Percentiles rank a stretch among this genome's conserved stretches.
Evolutionary conservation across 2,797 vertebrate species (phyloP).

Genomic region (Rhinogobio ventralis): DNA sequence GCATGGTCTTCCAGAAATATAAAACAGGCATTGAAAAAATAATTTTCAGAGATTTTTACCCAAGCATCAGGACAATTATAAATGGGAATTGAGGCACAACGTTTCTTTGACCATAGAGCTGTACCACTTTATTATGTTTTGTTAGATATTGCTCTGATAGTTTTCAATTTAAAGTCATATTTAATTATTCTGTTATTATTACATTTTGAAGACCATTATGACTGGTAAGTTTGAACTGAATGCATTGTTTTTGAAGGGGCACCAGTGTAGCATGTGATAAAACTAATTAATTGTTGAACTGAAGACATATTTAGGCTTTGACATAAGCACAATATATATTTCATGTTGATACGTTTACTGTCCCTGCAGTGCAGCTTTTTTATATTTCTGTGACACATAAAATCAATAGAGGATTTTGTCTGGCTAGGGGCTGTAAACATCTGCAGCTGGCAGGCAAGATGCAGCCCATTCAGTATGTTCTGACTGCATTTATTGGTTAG

Average conservation of each 20-base stretch:
- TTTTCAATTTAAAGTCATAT: neutral
- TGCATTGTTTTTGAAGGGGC: neutral
- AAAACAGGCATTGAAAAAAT: neutral
- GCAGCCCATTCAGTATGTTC: constrained; percentile 6
- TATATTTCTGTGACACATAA: constrained; percentile 3
- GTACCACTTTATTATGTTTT: neutral
- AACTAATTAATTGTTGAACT: neutral
- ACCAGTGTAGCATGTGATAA: neutral
- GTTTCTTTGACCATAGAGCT: neutral
- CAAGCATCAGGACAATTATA: neutral
- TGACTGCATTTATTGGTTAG: neutral
- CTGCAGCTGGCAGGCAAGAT: constrained; percentile 27
- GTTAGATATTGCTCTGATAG: neutral
- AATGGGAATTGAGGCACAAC: neutral
- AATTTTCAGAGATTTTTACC: no score
- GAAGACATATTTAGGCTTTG: neutral
- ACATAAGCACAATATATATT: neutral
- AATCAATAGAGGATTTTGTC: constrained; percentile 17
- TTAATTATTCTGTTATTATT: neutral
- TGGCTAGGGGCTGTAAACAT: constrained; percentile 10
- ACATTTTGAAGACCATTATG: neutral
- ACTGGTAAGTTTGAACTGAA: neutral
- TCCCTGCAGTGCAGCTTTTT: neutral
- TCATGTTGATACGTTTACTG: neutral
- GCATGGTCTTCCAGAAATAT: neutral